phyloP scores from a whole-genome alignment of 2,888 invertebrate species.

The Nomada fabriciana region DNA sequence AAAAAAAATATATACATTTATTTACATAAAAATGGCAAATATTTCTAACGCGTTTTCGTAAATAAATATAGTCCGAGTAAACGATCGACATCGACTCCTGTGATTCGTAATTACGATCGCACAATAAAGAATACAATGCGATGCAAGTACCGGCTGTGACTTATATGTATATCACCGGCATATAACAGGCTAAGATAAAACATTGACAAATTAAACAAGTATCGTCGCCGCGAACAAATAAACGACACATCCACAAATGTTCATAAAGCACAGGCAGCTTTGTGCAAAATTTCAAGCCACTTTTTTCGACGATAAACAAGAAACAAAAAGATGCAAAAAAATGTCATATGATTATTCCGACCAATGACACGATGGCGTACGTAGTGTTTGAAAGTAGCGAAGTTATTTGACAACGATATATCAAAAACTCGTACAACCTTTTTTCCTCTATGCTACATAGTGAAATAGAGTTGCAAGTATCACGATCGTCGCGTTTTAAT shows the following conservation, averaged over 20 bases:
- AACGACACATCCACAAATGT: not conserved
- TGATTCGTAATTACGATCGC: too few species aligned
- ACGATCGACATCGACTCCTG: too few species aligned
- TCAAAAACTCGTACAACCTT: not conserved
- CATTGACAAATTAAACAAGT: not conserved
- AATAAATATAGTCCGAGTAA: too few species aligned
- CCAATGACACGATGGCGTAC: conserved; percentile 14
- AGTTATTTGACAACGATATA: conserved; percentile 2
- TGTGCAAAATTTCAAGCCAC: not conserved
- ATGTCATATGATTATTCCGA: not conserved
- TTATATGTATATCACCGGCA: too few species aligned
- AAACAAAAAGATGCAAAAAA: not conserved
- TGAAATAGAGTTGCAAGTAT: conserved; percentile 8
- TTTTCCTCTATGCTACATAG: not conserved
- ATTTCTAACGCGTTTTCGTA: too few species aligned
- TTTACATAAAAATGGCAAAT: too few species aligned
- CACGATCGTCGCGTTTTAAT: conserved; percentile 14
- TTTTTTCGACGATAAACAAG: not conserved
- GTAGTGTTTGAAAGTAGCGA: not conserved
- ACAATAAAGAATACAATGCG: too few species aligned
- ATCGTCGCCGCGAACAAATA: not conserved
- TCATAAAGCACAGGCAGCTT: not conserved
- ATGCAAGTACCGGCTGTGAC: too few species aligned
- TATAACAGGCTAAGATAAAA: too few species aligned
- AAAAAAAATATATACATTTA: too few species aligned